Percentiles rank a stretch among this genome's conserved stretches.
Evolutionary conservation across 2,113 vertebrate species (phyloP).

Genomic region (Chamaetylas fuelleborni): DNA sequence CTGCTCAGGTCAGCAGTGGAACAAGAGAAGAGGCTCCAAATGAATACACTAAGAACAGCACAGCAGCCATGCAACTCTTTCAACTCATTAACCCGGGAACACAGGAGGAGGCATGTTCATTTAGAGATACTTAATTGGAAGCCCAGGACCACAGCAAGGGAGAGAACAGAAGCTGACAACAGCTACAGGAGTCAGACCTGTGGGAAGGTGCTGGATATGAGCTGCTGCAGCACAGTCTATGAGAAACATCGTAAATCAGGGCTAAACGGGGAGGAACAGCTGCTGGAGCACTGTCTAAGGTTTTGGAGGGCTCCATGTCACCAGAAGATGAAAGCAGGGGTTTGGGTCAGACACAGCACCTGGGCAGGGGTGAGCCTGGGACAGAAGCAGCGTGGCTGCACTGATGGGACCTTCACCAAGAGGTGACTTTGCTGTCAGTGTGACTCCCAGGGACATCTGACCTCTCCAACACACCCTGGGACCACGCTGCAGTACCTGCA

Average conservation of each 20-base stretch:
- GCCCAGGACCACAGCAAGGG: neutral
- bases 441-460: neutral
- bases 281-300: neutral
- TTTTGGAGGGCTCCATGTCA: neutral
- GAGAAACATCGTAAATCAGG: neutral
- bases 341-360: neutral
- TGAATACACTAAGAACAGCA: neutral
- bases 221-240: neutral
- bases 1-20: neutral
- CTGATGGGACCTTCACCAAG: neutral
- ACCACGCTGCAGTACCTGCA: neutral
- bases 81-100: neutral
- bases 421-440: neutral
- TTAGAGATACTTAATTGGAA: neutral
- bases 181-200: neutral
- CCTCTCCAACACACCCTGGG: neutral
- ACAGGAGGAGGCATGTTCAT: neutral
- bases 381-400: neutral
- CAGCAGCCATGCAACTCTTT: neutral
- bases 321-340: neutral
- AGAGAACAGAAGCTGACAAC: neutral
- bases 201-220: neutral
- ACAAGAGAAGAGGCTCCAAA: neutral
- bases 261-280: neutral
- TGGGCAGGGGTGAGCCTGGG: fast-evolving